Conservation (phyloP, 1,140 invertebrate genomes). For the Spodoptera frugiperda region DNA sequence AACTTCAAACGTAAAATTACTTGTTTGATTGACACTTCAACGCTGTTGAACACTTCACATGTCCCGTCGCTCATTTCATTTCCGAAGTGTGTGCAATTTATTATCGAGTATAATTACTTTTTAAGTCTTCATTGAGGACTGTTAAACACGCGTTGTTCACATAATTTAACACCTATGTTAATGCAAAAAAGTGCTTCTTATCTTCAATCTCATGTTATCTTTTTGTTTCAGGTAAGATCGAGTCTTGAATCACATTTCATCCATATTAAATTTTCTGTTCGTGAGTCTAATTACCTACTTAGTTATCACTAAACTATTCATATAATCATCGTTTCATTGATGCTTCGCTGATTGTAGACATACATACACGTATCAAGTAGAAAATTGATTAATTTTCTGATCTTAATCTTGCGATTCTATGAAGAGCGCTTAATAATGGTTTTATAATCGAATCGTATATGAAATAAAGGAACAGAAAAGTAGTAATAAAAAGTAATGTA, state of each 20-base stretch:
- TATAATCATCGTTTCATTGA: constrained; percentile 12
- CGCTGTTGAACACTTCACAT: not conserved
- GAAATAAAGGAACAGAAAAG: too few relatives aligned
- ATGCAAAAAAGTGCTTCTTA: not conserved
- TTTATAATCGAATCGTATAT: not conserved
- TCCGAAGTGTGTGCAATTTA: constrained; percentile 4
- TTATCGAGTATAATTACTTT: constrained; percentile 1
- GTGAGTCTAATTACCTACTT: constrained; percentile 24
- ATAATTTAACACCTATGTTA: not conserved
- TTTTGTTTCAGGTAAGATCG: constrained; percentile 51
- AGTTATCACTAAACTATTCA: constrained; percentile 8
- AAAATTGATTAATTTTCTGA: constrained; percentile 10
- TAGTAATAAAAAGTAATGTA: constrained; percentile 9
- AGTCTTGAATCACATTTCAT: constrained; percentile 16
- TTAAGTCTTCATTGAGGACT: not conserved
- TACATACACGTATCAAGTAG: constrained; percentile 19
- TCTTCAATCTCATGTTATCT: constrained; percentile 17
- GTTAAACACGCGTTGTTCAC: not conserved
- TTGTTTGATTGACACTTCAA: constrained; percentile 13
- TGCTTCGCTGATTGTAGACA: not conserved
- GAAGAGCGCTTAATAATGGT: not conserved
- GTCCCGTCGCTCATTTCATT: constrained; percentile 1
- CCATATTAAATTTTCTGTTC: not conserved
- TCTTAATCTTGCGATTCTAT: not conserved
- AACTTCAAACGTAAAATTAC: constrained; percentile 8